These are phyloP conservation scores for Periplaneta americana DNA, from an alignment of 1,140 invertebrate genomes.

Conservation along the genomic window DNA sequence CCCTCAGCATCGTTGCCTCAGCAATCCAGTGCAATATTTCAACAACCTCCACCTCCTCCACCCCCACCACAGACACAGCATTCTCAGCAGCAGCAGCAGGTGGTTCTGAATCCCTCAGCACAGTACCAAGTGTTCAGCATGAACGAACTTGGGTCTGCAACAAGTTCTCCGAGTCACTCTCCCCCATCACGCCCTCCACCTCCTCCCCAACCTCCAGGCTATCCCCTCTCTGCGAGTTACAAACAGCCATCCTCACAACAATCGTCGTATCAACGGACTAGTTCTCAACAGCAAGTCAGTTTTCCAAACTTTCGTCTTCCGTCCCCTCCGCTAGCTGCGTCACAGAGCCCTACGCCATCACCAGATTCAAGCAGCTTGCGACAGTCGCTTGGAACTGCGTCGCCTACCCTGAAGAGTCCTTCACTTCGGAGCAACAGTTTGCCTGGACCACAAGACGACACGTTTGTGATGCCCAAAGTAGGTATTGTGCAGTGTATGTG, in stretches of 20 bases:
- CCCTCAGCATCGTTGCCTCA: background rate
- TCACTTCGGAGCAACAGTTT: slow-evolving; percentile 36
- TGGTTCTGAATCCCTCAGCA: background rate
- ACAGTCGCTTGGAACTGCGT: background rate
- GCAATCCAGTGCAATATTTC: background rate
- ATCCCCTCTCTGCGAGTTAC: background rate
- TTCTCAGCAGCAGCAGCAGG: slow-evolving; percentile 11
- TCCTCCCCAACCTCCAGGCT: background rate
- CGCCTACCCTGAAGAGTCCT: slow-evolving; percentile 12
- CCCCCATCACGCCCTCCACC: background rate
- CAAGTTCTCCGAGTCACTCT: background rate
- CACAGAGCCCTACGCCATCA: background rate
- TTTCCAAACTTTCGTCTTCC: slow-evolving; percentile 29
- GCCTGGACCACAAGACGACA: slow-evolving; percentile 39
- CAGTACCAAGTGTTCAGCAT: background rate
- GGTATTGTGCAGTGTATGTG: too few species aligned
- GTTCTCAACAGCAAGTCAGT: slow-evolving; percentile 28
- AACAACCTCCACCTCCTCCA: background rate
- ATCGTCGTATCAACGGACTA: slow-evolving; percentile 17
- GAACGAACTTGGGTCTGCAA: background rate
- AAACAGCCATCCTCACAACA: too few species aligned
- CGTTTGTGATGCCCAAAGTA: slow-evolving; percentile 41
- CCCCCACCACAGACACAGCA: slow-evolving; percentile 12
- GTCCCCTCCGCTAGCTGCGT: slow-evolving; percentile 29
- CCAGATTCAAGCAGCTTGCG: background rate